phyloP scores from a whole-genome alignment of 2,888 invertebrate genomes.

The Diaperis boleti region DNA sequence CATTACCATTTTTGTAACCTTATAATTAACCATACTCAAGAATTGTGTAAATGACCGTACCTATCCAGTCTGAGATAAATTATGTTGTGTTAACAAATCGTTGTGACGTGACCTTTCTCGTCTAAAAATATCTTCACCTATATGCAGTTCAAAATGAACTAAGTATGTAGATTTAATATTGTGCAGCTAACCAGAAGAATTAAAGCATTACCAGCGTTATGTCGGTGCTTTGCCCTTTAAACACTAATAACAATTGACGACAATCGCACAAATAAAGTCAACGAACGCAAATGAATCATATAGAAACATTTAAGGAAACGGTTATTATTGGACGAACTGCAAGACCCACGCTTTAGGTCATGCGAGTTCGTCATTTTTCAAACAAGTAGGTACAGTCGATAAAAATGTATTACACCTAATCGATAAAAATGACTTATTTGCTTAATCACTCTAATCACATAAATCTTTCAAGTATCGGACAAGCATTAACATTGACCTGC shows the following conservation, averaged over 20 bases:
- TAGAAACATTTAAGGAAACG: slow-evolving; percentile 33
- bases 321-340: slow-evolving; percentile 23
- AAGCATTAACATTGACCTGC: too few species aligned
- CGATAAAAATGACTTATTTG: background rate
- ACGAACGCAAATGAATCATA: slow-evolving; percentile 36
- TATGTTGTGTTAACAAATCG: slow-evolving; percentile 1
- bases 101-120: background rate
- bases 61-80: background rate
- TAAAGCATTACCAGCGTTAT: background rate
- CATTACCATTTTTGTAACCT: slow-evolving; percentile 1
- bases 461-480: too few species aligned
- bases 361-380: background rate
- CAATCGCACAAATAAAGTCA: slow-evolving; percentile 24
- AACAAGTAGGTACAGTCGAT: too few species aligned
- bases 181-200: background rate
- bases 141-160: background rate
- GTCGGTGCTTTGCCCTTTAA: slow-evolving; percentile 10
- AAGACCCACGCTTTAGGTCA: slow-evolving; percentile 16
- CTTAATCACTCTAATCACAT: background rate
- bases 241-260: slow-evolving; percentile 8
- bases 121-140: background rate
- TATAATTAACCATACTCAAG: background rate
- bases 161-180: background rate
- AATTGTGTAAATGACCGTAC: slow-evolving; percentile 2
- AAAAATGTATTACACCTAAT: background rate